Conservation (phyloP, 2,797 vertebrate species). For the Oreochromis mossambicus region DNA sequence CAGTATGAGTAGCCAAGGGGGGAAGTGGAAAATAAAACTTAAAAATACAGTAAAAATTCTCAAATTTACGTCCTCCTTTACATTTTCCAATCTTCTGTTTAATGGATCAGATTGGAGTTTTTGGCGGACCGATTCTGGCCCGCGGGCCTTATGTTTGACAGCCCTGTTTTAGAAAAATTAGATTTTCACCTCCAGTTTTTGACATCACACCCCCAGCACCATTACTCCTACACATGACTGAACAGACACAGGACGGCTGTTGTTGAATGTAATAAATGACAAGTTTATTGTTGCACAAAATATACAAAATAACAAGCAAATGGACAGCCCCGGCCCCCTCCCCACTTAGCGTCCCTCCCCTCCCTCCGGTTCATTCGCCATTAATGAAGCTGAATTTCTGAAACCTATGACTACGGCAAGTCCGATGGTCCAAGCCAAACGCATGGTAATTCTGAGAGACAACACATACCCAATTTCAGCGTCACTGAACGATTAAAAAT, state of each 20-base stretch:
- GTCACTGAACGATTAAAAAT: constrained; percentile 85
- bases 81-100: background rate
- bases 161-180: background rate
- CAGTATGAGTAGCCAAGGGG: background rate
- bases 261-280: constrained; percentile 81
- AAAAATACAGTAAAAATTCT: rapidly evolving
- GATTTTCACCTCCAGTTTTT: background rate
- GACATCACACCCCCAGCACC: background rate
- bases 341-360: constrained; percentile 28
- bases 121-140: background rate
- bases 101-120: background rate
- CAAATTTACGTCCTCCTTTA: rapidly evolving
- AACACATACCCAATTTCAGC: constrained; percentile 80
- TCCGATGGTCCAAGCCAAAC: constrained; percentile 78
- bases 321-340: constrained; percentile 64
- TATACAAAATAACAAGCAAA: constrained; percentile 93
- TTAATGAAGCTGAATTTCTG: constrained; percentile 80
- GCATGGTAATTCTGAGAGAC: constrained; percentile 79
- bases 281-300: constrained; percentile 90
- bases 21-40: background rate
- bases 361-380: constrained; percentile 66
- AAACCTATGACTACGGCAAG: constrained; percentile 78
- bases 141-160: background rate
- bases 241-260: constrained; percentile 1
- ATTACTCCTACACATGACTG: background rate